Conservation (phyloP, 2,797 vertebrate species). For the Oreortyx pictus region DNA sequence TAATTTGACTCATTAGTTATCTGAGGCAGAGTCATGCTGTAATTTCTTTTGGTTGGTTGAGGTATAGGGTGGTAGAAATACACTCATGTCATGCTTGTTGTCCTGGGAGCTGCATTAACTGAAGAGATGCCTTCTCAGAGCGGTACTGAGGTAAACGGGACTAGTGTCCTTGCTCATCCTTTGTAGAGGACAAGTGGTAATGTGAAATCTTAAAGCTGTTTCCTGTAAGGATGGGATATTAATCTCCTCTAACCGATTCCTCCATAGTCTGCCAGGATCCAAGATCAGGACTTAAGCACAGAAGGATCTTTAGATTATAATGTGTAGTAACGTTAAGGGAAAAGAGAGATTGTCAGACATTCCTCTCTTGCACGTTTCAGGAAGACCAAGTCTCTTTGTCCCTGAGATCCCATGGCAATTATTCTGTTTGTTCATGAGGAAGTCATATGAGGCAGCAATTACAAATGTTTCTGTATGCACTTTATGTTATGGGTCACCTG, state of each 20-base stretch:
- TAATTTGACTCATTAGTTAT: not conserved
- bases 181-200: not conserved
- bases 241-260: not conserved
- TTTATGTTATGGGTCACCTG: not conserved
- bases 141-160: not conserved
- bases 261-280: not conserved
- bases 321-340: not conserved
- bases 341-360: not conserved
- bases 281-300: not conserved
- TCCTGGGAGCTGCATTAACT: not conserved
- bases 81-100: not conserved
- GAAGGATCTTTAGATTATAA: not conserved
- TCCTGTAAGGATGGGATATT: not conserved
- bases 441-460: not conserved
- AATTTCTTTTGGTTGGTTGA: not conserved
- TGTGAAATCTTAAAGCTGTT: not conserved
- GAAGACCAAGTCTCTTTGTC: not conserved
- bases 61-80: not conserved
- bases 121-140: not conserved
- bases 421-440: not conserved
- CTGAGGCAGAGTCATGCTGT: not conserved
- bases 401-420: not conserved
- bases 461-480: not conserved
- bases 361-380: fast-evolving
- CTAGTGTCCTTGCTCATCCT: not conserved